Evolutionary conservation across 2,113 vertebrate genomes (phyloP).

Genomic region (Hypanus sabinus): DNA sequence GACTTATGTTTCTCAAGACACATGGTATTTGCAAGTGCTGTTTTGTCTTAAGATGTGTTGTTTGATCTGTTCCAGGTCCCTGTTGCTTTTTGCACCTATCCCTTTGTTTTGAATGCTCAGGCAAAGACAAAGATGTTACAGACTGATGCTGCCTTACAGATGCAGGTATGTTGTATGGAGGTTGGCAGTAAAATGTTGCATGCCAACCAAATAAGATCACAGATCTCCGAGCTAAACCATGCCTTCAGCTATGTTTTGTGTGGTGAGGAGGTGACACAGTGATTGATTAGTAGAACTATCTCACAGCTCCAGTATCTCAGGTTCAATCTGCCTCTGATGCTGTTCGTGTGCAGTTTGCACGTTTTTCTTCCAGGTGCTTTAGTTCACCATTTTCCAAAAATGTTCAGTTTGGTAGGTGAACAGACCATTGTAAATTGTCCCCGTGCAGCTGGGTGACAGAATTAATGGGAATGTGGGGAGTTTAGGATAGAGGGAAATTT

Average conservation of each 20-base stretch:
- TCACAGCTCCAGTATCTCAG: too few relatives aligned
- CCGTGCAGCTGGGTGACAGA: too few relatives aligned
- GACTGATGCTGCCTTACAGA: conserved; percentile 92
- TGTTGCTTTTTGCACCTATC: conserved; percentile 90
- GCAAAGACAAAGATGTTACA: conserved; percentile 98
- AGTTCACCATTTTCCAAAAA: too few relatives aligned
- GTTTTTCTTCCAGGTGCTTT: too few relatives aligned
- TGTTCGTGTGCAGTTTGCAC: too few relatives aligned
- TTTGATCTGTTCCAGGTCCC: conserved; percentile 58
- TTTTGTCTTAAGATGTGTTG: background rate
- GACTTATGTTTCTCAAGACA: background rate
- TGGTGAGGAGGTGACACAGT: background rate
- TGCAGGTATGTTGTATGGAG: conserved; percentile 73
- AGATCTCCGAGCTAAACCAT: background rate
- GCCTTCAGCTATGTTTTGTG: background rate
- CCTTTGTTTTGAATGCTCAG: conserved; percentile 91
- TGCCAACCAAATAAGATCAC: background rate
- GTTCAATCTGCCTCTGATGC: too few relatives aligned
- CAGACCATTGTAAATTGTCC: too few relatives aligned
- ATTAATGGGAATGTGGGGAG: too few relatives aligned
- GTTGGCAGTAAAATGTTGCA: background rate
- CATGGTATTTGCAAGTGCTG: background rate
- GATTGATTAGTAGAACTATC: too few relatives aligned
- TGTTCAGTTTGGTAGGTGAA: too few relatives aligned
- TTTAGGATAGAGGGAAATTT: too few relatives aligned